phyloP scores from a whole-genome alignment of 2,797 vertebrate species.

The Muscicapa striata region DNA sequence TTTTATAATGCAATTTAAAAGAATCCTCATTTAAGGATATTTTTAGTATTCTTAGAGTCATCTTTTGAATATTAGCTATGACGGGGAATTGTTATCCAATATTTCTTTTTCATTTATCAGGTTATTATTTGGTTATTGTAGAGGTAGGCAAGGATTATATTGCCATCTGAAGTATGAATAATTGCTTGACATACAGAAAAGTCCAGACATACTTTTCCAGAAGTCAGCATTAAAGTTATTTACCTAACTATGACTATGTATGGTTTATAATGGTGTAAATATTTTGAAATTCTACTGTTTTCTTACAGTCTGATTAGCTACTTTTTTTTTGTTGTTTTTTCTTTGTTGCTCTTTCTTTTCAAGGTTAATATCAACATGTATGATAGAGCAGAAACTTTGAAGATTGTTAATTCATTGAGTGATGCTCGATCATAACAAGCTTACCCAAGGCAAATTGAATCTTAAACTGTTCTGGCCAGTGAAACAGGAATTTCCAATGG shows the following conservation, averaged over 20 bases:
- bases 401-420: not conserved
- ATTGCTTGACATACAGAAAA: not conserved
- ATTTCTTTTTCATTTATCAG: not conserved
- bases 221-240: not conserved
- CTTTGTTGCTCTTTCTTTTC: not conserved
- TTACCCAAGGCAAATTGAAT: not conserved
- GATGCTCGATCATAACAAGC: not conserved
- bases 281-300: not conserved
- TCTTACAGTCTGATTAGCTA: not conserved
- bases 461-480: not conserved
- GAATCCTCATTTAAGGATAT: not conserved
- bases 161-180: not conserved
- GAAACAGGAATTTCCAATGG: not conserved
- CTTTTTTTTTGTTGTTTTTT: not conserved
- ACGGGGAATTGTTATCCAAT: not conserved
- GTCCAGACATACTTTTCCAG: not conserved
- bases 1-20: not conserved
- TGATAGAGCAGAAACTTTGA: not conserved
- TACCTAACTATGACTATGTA: not conserved
- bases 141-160: not conserved
- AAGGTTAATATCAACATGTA: accelerated
- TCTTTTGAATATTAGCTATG: not conserved
- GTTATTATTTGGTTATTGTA: not conserved
- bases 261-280: not conserved
- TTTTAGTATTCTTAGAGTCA: not conserved